Percentiles rank a stretch among this genome's conserved stretches.
Conservation (phyloP, 2,113 vertebrate species). For the Chinchilla lanigera region DNA sequence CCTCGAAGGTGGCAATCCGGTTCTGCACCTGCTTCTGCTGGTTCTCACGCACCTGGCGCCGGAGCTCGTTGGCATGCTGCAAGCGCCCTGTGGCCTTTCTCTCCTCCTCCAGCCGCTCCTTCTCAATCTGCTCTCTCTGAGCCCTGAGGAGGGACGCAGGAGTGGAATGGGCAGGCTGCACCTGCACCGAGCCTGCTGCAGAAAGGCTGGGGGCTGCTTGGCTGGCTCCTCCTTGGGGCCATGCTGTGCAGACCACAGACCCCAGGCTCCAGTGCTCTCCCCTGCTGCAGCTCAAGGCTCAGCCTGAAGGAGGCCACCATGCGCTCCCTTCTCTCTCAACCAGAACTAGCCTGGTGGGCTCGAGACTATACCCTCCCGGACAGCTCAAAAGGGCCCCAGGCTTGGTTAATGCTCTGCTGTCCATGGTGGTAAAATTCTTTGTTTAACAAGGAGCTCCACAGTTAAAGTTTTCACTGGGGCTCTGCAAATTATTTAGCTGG, state of each 20-base stretch:
- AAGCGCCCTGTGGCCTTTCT: slow-evolving; percentile 9
- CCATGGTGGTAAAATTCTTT: neutral
- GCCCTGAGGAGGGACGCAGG: slow-evolving; percentile 76
- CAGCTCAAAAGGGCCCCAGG: neutral
- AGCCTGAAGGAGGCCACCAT: neutral
- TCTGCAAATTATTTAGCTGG: neutral
- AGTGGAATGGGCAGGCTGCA: neutral
- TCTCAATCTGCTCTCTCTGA: slow-evolving; percentile 88
- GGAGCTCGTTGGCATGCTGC: slow-evolving; percentile 83
- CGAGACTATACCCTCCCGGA: neutral
- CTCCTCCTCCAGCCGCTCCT: slow-evolving; percentile 84
- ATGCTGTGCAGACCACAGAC: neutral
- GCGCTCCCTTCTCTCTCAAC: too few species aligned
- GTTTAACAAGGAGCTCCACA: neutral
- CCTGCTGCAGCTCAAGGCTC: neutral
- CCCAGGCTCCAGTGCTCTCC: neutral
- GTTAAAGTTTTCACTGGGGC: neutral
- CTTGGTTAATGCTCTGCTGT: neutral
- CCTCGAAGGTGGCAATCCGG: slow-evolving; percentile 86
- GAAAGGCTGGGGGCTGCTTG: neutral
- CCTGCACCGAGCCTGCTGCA: neutral
- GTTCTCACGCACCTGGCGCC: slow-evolving; percentile 89
- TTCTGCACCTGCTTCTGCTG: slow-evolving; percentile 83
- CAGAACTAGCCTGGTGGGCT: accelerated
- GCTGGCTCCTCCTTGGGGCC: neutral